These are phyloP conservation scores for Phragmatobia fuliginosa DNA, from an alignment of 2,888 invertebrate species.

Conservation along the genomic window DNA sequence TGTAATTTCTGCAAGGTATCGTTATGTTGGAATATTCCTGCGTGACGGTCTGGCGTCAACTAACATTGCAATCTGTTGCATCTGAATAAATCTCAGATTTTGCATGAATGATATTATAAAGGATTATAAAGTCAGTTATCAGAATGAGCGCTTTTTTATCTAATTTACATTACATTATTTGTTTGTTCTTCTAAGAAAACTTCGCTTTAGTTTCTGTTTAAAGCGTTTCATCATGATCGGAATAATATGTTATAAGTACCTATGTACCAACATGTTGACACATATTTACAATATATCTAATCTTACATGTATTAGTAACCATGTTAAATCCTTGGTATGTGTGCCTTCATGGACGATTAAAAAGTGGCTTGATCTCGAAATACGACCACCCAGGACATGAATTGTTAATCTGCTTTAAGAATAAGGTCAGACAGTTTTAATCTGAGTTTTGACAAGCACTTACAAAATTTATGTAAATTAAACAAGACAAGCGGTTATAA, in stretches of 20 bases:
- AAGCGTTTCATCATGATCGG: not conserved
- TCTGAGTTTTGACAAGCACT: slow-evolving; percentile 13
- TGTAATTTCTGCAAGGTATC: not conserved
- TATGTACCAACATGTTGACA: not conserved
- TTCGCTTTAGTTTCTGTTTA: not conserved
- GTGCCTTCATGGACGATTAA: not conserved
- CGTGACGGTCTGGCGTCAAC: not conserved
- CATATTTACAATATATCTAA: not conserved
- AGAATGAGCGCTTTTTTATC: too few relatives aligned
- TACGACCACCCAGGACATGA: slow-evolving; percentile 13
- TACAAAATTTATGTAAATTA: slow-evolving; percentile 13
- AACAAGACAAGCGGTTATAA: slow-evolving; percentile 17
- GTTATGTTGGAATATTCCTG: not conserved
- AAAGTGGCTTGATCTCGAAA: slow-evolving; percentile 7
- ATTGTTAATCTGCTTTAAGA: slow-evolving; percentile 7
- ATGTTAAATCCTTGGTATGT: not conserved
- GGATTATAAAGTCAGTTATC: not conserved
- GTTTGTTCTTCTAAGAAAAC: not conserved
- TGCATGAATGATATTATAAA: not conserved
- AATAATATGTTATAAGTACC: not conserved
- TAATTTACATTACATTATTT: not conserved
- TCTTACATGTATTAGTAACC: not conserved
- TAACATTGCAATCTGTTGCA: not conserved
- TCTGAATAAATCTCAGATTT: not conserved
- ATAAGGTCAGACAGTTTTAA: slow-evolving; percentile 14